Evolutionary conservation across 2,113 vertebrate genomes (phyloP).

Genomic region (Sceloporus undulatus): DNA sequence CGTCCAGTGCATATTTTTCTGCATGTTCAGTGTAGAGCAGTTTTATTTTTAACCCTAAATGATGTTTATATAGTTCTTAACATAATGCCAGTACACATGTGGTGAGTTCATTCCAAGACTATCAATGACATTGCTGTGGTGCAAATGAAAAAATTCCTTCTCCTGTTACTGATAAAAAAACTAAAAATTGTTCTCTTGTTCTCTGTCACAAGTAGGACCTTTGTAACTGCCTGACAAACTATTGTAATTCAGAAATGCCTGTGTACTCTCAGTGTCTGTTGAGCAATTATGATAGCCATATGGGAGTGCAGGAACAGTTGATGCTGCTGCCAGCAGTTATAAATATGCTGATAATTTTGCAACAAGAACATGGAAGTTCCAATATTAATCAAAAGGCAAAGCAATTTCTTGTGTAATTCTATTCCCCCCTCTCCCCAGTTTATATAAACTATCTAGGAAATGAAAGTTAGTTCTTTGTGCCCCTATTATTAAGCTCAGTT

Average conservation of each 20-base stretch:
- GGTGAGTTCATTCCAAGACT: neutral
- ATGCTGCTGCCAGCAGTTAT: conserved; percentile 1
- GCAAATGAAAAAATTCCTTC: neutral
- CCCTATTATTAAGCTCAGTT: conserved; percentile 48
- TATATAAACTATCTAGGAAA: conserved; percentile 13
- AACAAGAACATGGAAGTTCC: conserved; percentile 43
- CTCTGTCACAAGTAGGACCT: neutral
- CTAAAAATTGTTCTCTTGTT: neutral
- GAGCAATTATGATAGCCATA: conserved; percentile 43
- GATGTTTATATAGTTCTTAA: neutral
- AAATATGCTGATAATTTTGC: conserved; percentile 42
- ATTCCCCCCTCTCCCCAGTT: neutral
- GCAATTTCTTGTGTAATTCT: conserved; percentile 13
- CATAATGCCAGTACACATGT: neutral
- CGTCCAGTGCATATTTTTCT: too few relatives aligned
- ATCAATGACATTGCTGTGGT: neutral
- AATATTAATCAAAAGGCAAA: neutral
- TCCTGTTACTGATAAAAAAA: neutral
- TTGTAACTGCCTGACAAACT: conserved; percentile 9
- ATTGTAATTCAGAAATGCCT: conserved; percentile 17
- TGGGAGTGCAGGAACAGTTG: conserved; percentile 25
- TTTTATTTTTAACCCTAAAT: neutral
- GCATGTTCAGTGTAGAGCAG: too few relatives aligned
- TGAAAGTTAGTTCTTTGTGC: conserved; percentile 42
- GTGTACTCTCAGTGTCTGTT: neutral